These are phyloP conservation scores for Leucoraja erinaceus DNA, from an alignment of 2,113 vertebrate species.

Conservation along the genomic window DNA sequence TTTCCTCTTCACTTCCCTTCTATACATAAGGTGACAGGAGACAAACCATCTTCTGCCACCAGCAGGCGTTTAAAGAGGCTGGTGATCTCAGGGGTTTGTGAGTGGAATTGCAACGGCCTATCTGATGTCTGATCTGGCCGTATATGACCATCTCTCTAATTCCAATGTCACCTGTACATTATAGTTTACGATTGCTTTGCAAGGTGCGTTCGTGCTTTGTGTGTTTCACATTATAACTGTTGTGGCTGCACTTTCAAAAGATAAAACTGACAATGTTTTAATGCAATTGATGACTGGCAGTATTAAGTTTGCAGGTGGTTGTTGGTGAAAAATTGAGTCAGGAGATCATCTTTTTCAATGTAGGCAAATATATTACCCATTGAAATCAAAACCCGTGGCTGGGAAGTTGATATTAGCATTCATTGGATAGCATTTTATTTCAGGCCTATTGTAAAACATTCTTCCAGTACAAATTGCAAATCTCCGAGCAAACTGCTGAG, in stretches of 20 bases:
- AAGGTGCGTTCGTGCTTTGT: not conserved
- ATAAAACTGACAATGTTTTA: not conserved
- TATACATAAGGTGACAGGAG: not conserved
- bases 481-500: not conserved
- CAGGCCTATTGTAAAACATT: not conserved
- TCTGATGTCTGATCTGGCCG: constrained; percentile 6
- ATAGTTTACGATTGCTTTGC: not conserved
- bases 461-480: not conserved
- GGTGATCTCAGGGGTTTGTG: not conserved
- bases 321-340: not conserved
- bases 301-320: not conserved
- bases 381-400: not conserved
- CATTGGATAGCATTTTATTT: not conserved
- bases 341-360: not conserved
- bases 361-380: not conserved
- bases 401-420: not conserved
- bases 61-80: not conserved
- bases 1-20: not conserved
- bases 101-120: not conserved
- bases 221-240: not conserved
- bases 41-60: not conserved
- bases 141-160: not conserved
- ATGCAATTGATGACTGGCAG: not conserved
- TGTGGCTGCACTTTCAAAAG: not conserved
- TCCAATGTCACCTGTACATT: not conserved